Evolutionary conservation across 2,888 invertebrate genomes (phyloP).

Genomic region (Ctenicera cuprea): DNA sequence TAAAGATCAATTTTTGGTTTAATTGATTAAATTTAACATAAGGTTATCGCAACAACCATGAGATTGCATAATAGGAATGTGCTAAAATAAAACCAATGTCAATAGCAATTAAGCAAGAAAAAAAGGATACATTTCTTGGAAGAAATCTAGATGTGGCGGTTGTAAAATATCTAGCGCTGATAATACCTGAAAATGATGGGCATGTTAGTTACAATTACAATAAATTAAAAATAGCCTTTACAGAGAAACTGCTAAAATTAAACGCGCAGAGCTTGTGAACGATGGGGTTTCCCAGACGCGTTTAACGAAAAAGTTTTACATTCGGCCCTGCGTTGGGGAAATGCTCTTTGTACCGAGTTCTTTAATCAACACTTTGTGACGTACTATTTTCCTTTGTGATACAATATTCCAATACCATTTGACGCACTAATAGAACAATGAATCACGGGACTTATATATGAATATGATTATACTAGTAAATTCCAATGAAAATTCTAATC

Average conservation of each 20-base stretch:
- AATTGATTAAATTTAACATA: slow-evolving; percentile 14
- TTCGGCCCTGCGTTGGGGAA: slow-evolving; percentile 4
- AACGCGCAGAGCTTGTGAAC: too few relatives aligned
- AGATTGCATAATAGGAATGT: neutral
- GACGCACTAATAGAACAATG: slow-evolving; percentile 14
- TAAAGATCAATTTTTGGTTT: slow-evolving; percentile 11
- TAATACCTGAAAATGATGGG: slow-evolving; percentile 86
- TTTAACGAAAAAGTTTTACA: neutral
- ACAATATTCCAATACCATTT: neutral
- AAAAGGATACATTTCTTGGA: slow-evolving; percentile 99
- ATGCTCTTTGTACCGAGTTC: slow-evolving; percentile 11
- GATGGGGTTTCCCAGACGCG: slow-evolving; percentile 1
- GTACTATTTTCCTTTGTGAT: neutral
- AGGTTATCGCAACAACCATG: neutral
- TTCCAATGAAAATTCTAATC: neutral
- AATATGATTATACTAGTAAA: neutral
- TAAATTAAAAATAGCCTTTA: neutral
- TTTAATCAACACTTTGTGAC: slow-evolving; percentile 17
- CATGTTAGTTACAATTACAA: neutral
- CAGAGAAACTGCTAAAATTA: neutral
- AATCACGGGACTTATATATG: neutral
- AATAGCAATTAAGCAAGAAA: neutral
- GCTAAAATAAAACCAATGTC: neutral
- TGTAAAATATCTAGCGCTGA: slow-evolving; percentile 98
- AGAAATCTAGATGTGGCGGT: slow-evolving; percentile 98